A percentile compares a stretch with the other conserved stretches of the same genome.
Evolutionary conservation across 2,797 vertebrate genomes (phyloP).

Genomic region (Spinus olivaceus): DNA sequence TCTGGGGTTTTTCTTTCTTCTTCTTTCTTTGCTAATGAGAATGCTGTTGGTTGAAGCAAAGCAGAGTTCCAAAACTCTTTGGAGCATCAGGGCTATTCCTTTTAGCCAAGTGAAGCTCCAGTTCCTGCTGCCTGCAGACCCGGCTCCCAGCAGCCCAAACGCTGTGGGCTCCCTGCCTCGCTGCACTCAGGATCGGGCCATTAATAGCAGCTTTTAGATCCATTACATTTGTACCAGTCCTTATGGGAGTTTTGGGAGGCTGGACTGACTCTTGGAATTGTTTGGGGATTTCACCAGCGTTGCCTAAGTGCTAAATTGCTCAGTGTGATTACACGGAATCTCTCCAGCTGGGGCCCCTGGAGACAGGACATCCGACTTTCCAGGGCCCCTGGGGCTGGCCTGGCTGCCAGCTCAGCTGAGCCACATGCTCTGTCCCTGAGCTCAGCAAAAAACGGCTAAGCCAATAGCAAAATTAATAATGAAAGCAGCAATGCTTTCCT

Average conservation of each 20-base stretch:
- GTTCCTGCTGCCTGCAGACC: not conserved
- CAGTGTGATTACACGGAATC: conserved; percentile 69
- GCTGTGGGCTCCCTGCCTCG: not conserved
- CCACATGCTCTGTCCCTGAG: accelerated
- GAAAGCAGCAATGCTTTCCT: not conserved
- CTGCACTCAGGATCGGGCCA: conserved; percentile 37
- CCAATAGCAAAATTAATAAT: conserved; percentile 6
- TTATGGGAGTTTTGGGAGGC: conserved; percentile 66
- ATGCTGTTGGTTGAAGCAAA: conserved; percentile 37
- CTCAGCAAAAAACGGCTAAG: not conserved
- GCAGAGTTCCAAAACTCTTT: conserved; percentile 27
- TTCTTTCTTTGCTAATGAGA: conserved; percentile 58
- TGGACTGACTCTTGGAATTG: conserved; percentile 69
- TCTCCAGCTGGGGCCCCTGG: conserved; percentile 38
- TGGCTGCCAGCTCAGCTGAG: conserved; percentile 2
- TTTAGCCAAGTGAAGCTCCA: not conserved
- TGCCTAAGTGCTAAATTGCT: conserved; percentile 76
- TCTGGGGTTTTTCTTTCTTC: conserved; percentile 68
- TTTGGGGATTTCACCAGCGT: conserved; percentile 69
- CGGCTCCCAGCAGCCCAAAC: not conserved
- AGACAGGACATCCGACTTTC: conserved; percentile 59
- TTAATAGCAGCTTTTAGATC: conserved; percentile 48
- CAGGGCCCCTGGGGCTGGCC: not conserved
- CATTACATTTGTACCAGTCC: conserved; percentile 55
- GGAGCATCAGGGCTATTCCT: conserved; percentile 35